These are phyloP conservation scores for Eupleurogrammus muticus DNA, from an alignment of 2,797 vertebrate genomes.

Conservation along the genomic window DNA sequence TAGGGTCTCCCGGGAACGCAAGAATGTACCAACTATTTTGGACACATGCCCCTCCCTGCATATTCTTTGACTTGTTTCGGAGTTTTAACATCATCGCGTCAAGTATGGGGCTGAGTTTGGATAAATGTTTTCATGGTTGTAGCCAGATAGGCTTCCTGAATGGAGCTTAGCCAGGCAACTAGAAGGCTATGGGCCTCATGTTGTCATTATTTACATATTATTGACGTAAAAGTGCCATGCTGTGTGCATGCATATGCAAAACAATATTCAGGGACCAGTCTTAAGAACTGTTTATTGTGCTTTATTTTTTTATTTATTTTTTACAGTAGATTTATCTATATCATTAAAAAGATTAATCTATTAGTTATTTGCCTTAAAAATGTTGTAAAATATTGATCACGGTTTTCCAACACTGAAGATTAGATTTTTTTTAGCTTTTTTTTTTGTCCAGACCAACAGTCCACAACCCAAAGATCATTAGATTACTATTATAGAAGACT, in stretches of 20 bases:
- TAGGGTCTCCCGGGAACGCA: conserved; percentile 51
- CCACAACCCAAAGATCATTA: no score
- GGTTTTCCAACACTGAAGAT: no score
- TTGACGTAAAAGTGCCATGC: not conserved
- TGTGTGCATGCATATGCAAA: not conserved
- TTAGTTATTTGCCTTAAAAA: no score
- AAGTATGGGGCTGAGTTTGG: conserved; percentile 21
- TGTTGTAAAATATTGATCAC: no score
- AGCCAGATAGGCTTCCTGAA: conserved; percentile 15
- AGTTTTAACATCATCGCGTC: conserved; percentile 41
- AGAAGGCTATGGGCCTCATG: not conserved
- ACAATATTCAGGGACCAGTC: not conserved
- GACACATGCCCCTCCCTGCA: conserved; percentile 40
- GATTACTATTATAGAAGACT: no score
- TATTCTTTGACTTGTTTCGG: conserved; percentile 25
- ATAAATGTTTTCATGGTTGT: conserved; percentile 32
- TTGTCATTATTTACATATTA: conserved; percentile 20
- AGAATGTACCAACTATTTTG: conserved; percentile 56
- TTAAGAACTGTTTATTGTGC: not conserved
- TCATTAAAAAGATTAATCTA: no score
- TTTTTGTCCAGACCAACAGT: no score
- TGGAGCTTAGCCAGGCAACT: conserved; percentile 7
- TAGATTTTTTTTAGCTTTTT: no score
- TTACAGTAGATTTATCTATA: no score
- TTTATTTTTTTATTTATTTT: no score